A percentile compares a stretch with the other conserved stretches of the same genome.
phyloP scores from a whole-genome alignment of 2,888 invertebrate species.

The Habroteleia sp. region DNA sequence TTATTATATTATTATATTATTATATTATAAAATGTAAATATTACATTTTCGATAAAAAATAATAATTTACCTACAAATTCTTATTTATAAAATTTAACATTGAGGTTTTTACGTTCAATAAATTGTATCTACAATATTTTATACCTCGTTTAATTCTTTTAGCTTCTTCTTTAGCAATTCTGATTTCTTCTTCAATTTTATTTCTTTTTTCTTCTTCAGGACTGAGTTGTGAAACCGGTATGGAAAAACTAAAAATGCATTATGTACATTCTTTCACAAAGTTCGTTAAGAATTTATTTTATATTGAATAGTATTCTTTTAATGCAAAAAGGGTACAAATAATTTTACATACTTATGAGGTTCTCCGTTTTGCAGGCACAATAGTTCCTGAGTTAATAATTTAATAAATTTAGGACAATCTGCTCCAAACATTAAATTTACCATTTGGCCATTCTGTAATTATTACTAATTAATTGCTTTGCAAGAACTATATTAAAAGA shows the following conservation, averaged over 20 bases:
- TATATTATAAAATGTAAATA: no score
- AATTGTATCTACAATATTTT: constrained; percentile 5
- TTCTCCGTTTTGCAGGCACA: constrained; percentile 71
- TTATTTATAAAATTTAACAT: no score
- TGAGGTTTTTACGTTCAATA: no score
- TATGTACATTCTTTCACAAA: no score
- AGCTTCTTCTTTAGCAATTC: constrained; percentile 74
- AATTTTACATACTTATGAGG: constrained; percentile 73
- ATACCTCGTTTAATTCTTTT: constrained; percentile 75
- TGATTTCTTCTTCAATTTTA: constrained; percentile 72
- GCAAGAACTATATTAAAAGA: no score
- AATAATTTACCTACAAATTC: no score
- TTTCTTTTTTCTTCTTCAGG: constrained; percentile 81
- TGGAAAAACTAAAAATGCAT: constrained; percentile 72
- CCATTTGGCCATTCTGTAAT: constrained; percentile 89
- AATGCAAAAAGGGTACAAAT: no score
- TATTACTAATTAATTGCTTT: no score
- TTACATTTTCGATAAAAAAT: no score
- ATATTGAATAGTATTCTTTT: no score
- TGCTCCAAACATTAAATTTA: constrained; percentile 92
- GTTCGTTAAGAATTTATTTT: no score
- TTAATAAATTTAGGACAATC: constrained; percentile 90
- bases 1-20: no score
- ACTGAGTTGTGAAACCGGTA: constrained; percentile 80
- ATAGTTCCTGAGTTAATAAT: constrained; percentile 86